phyloP scores from a whole-genome alignment of 2,888 invertebrate genomes.

The Dexiosoma caninum region DNA sequence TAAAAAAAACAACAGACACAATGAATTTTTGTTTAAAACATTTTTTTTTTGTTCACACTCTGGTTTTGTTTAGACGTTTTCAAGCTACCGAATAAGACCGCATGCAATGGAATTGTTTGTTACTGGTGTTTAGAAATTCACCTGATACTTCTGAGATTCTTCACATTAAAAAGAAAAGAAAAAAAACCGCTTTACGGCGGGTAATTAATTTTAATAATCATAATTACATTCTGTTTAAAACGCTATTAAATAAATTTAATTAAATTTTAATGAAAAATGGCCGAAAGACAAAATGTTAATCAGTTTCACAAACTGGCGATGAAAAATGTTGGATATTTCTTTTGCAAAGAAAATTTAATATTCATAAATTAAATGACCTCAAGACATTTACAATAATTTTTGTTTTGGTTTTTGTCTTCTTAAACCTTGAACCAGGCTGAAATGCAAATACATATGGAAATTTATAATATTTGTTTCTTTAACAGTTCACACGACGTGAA shows the following conservation, averaged over 20 bases:
- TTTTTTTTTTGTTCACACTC: too few species aligned
- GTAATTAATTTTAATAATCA: constrained; percentile 52
- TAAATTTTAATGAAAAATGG: constrained; percentile 11
- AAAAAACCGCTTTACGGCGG: neutral
- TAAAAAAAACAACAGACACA: neutral
- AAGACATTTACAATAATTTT: constrained; percentile 4
- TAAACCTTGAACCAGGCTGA: neutral
- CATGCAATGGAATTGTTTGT: neutral
- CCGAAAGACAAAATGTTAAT: neutral
- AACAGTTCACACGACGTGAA: neutral
- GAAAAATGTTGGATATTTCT: neutral
- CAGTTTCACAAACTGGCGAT: neutral
- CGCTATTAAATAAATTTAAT: constrained; percentile 48
- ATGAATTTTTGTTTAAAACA: neutral
- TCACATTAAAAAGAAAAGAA: neutral
- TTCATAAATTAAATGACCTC: constrained; percentile 12
- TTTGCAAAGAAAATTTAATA: constrained; percentile 21
- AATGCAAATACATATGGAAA: neutral
- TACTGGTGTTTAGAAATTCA: neutral
- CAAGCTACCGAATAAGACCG: neutral
- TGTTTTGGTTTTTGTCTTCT: too few species aligned
- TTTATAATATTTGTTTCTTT: neutral
- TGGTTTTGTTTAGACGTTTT: neutral
- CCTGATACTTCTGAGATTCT: constrained; percentile 7
- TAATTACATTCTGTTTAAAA: constrained; percentile 45